phyloP scores from a whole-genome alignment of 1,140 invertebrate genomes.

The Pogonomyrmex barbatus region DNA sequence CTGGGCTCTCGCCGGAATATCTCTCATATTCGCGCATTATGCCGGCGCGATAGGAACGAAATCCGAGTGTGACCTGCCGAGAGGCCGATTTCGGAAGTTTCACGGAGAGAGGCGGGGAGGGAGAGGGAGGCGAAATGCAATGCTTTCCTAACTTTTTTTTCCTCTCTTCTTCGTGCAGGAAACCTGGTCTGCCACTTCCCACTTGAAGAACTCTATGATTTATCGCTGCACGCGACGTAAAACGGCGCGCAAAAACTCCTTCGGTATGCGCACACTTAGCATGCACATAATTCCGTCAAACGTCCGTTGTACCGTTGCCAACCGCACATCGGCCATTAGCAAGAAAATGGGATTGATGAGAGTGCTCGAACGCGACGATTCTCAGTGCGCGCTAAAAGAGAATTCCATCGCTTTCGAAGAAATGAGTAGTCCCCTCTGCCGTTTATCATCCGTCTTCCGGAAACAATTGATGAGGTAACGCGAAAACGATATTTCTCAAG shows the following conservation, averaged over 20 bases:
- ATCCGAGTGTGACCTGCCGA: not conserved
- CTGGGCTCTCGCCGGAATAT: not conserved
- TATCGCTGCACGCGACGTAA: conserved; percentile 32
- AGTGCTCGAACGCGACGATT: not conserved
- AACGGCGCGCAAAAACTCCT: conserved; percentile 26
- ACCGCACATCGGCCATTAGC: conserved; percentile 22
- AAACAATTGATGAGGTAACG: not conserved
- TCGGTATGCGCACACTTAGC: conserved; percentile 34
- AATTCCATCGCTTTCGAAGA: conserved; percentile 10
- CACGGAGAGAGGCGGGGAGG: too few species aligned
- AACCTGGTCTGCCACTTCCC: not conserved
- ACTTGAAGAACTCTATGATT: conserved; percentile 47
- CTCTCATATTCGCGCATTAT: not conserved
- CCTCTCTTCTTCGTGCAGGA: not conserved
- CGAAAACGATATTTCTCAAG: not conserved
- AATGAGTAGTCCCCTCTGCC: not conserved
- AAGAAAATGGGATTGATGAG: conserved; percentile 15
- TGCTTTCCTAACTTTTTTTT: not conserved
- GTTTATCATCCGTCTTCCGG: not conserved
- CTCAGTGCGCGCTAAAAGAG: conserved; percentile 6
- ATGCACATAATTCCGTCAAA: conserved; percentile 66
- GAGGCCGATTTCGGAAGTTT: conserved; percentile 25
- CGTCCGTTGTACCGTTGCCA: conserved; percentile 54
- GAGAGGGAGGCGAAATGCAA: not conserved
- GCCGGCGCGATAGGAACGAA: not conserved